Conservation (phyloP, 2,797 vertebrate genomes). For the Schizopygopsis pylzovi region DNA sequence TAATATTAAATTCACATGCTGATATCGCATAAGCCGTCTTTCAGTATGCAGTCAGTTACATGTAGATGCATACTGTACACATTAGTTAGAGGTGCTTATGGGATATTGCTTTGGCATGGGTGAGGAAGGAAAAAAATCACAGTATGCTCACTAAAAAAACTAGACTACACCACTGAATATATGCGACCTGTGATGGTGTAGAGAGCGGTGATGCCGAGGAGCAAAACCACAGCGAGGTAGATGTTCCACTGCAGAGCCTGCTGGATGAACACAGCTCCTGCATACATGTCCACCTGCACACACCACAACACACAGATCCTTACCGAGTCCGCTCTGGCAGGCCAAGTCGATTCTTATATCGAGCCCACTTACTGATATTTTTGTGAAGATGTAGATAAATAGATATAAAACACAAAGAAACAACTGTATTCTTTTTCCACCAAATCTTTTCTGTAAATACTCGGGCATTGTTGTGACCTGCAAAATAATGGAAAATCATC, state of each 20-base stretch:
- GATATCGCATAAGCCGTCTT: no score
- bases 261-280: slow-evolving; percentile 95
- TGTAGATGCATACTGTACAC: no score
- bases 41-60: no score
- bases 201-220: slow-evolving; percentile 88
- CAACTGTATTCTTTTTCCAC: slow-evolving; percentile 89
- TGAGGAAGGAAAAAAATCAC: no score
- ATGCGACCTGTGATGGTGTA: slow-evolving; percentile 90
- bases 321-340: background rate
- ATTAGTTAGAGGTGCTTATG: no score
- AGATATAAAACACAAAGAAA: slow-evolving; percentile 89
- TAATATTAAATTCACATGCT: no score
- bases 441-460: slow-evolving; percentile 88
- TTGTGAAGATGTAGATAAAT: slow-evolving; percentile 98
- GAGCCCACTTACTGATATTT: slow-evolving; percentile 90
- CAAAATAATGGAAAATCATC: background rate
- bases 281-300: slow-evolving; percentile 94
- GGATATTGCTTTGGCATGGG: no score
- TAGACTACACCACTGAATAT: no score
- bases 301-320: background rate
- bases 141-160: no score
- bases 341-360: background rate
- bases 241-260: slow-evolving; percentile 92
- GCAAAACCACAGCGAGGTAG: slow-evolving; percentile 86
- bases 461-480: slow-evolving; percentile 98